Evolutionary conservation across 2,113 vertebrate species (phyloP).

Genomic region (Aplodontia rufa): DNA sequence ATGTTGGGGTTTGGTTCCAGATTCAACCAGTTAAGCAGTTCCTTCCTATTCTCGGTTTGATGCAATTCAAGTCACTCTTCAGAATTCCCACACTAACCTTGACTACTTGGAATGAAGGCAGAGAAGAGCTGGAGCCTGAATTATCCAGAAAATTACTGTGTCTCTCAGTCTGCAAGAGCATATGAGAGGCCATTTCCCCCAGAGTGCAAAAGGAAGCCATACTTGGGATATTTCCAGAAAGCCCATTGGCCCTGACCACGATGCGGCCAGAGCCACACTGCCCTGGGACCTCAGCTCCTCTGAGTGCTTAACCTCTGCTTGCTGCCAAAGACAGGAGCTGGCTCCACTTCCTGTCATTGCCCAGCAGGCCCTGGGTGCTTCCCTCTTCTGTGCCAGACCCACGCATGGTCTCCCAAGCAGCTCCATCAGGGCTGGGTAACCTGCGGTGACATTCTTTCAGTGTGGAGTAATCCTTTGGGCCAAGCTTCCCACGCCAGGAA

Average conservation of each 20-base stretch:
- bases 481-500: neutral
- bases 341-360: neutral
- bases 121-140: neutral
- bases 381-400: neutral
- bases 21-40: neutral
- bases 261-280: neutral
- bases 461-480: neutral
- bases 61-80: constrained; percentile 1
- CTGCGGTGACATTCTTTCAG: neutral
- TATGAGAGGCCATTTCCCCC: neutral
- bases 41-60: constrained; percentile 39
- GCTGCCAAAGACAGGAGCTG: neutral
- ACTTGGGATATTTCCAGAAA: constrained; percentile 27
- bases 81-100: constrained; percentile 56
- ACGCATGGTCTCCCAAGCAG: neutral
- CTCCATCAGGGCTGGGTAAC: neutral
- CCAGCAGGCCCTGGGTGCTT: neutral
- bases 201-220: neutral
- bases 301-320: neutral
- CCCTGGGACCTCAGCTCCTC: neutral
- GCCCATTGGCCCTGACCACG: neutral
- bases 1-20: neutral
- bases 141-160: neutral
- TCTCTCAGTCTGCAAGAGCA: constrained; percentile 5
- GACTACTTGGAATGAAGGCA: constrained; percentile 30